Conservation (phyloP, 2,113 vertebrate genomes). For the Tricholaema leucomelas region DNA sequence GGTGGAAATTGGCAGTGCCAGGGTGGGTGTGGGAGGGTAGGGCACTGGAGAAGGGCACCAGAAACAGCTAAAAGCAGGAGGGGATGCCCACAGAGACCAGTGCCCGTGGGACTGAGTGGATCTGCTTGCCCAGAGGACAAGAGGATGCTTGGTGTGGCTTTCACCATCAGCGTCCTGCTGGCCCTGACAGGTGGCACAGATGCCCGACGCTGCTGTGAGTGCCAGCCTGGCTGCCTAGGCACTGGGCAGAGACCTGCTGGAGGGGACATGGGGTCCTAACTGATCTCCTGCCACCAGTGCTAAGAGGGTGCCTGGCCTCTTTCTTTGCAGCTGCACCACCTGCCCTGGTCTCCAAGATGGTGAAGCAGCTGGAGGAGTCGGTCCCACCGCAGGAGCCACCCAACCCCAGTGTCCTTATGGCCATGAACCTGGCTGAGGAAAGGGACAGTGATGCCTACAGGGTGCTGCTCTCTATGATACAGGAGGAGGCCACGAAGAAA, state of each 20-base stretch:
- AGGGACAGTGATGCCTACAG: not conserved
- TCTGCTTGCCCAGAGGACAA: rapidly evolving
- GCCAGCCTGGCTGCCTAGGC: not conserved
- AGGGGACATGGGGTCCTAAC: not conserved
- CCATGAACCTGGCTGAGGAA: conserved; percentile 64
- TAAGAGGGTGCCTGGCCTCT: not conserved
- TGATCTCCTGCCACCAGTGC: not conserved
- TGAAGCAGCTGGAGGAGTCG: conserved; percentile 12
- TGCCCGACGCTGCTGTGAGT: not conserved
- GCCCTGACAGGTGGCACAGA: not conserved
- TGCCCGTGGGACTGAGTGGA: not conserved
- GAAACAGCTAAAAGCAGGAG: not conserved
- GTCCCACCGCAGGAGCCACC: not conserved
- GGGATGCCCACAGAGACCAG: rapidly evolving
- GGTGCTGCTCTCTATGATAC: conserved; percentile 14
- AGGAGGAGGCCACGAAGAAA: not conserved
- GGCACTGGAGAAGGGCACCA: rapidly evolving
- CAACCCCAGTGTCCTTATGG: conserved; percentile 72
- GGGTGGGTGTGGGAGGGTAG: rapidly evolving
- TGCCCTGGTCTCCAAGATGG: not conserved
- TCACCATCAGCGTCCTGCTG: not conserved
- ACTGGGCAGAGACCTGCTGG: not conserved
- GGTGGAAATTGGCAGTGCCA: rapidly evolving
- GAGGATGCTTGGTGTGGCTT: not conserved
- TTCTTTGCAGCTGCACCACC: conserved; percentile 1